Evolutionary conservation across 2,113 vertebrate genomes (phyloP), one percentile per base, ranked within the genome.

Genomic region (Callipepla squamata): DNA sequence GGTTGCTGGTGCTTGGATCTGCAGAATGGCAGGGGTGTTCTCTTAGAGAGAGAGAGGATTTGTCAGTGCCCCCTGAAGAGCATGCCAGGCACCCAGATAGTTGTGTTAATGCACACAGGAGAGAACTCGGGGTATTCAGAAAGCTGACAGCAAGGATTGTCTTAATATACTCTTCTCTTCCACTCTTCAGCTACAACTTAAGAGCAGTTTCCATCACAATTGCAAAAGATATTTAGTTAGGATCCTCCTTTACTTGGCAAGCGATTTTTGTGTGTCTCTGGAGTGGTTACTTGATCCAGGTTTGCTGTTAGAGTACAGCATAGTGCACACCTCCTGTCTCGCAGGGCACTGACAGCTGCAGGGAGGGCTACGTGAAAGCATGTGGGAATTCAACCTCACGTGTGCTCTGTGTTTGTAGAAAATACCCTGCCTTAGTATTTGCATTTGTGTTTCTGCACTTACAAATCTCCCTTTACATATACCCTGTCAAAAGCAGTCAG

Each of bases 241-340:
- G 61, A 94, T 85, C 51, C 51, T 88, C 40, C 68, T 93, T 92
- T 91, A 94, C 65, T 61, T 85, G 67, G 90, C 79, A 96, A 91
- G 75, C 61, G 68, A 10, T 77, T 90, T 89, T 90, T 92, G 94
- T 88, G 85, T 48, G 72, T 92, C 87, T 76, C 95, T 68, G 72
- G 91, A 75, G 87, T 80, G 72, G 82, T 83, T 94, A 48, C 85
- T 80, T 0, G 5, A 94, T 91, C 94, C 87, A 91, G 82, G 75
- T 65, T 38, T 1, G 44, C 65, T 91, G 91, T 87, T 92, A 80
- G 61, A 82, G 76, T 92, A 65, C 95, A 94, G 94, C 85, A 90
- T 42, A 57, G 83, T 77, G 81, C 2, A 2, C 30, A 36, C 42
- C 10, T 13, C 12, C 34, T 57, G 87, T 67, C 81, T 87, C 15